A percentile compares a stretch with the other conserved stretches of the same genome.
Evolutionary conservation across 2,888 invertebrate species (phyloP).

Genomic region (Melieria picta): DNA sequence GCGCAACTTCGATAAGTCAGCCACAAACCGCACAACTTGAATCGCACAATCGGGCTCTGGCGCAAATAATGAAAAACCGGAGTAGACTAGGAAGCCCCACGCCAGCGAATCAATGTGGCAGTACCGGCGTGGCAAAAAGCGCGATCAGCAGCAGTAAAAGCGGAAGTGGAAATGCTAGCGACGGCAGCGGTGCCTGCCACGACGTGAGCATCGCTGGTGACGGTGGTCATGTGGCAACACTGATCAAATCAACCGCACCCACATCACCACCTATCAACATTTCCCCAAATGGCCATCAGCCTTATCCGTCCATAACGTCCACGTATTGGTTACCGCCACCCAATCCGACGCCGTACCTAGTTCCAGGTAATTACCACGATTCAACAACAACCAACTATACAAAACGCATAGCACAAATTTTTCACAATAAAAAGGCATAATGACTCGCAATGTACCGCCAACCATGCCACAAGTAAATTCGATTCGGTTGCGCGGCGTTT

Average conservation of each 20-base stretch:
- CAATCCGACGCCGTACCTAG: conserved; percentile 81
- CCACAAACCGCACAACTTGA: not conserved
- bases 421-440: not conserved
- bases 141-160: conserved; percentile 44
- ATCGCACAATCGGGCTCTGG: not conserved
- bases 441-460: not conserved
- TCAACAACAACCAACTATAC: conserved; percentile 17
- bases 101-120: conserved; percentile 40
- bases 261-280: conserved; percentile 42
- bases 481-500: no score
- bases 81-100: conserved; percentile 56
- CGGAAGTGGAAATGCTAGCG: conserved; percentile 57
- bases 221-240: conserved; percentile 40
- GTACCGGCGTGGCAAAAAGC: conserved; percentile 28
- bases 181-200: conserved; percentile 44
- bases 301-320: conserved; percentile 82
- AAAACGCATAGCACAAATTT: not conserved
- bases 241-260: conserved; percentile 43
- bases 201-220: conserved; percentile 40
- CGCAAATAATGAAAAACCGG: conserved; percentile 56
- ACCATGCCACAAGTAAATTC: no score
- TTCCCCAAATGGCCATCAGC: conserved; percentile 44
- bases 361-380: conserved; percentile 76
- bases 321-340: conserved; percentile 87
- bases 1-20: not conserved